Conservation (phyloP, 2,888 invertebrate genomes). For the Caenorhabditis wallacei region DNA sequence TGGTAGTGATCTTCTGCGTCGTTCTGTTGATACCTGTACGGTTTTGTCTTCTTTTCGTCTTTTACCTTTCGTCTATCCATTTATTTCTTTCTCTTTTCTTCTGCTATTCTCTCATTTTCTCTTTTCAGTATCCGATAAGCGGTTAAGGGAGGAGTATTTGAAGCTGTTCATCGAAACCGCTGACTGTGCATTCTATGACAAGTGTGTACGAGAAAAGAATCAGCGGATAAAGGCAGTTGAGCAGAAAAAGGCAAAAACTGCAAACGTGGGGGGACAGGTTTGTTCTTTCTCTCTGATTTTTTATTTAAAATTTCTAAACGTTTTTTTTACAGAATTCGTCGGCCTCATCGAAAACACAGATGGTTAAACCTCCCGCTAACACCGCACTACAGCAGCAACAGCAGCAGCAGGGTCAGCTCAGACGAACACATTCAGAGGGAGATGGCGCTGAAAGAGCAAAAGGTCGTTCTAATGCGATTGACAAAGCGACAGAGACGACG, state of each 20-base stretch:
- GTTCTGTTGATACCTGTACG: conserved; percentile 43
- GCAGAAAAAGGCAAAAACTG: conserved; percentile 22
- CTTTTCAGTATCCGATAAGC: conserved; percentile 40
- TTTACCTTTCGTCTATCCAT: background rate
- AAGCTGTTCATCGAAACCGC: conserved; percentile 44
- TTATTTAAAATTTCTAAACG: background rate
- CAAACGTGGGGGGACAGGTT: conserved; percentile 37
- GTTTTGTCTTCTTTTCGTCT: conserved; percentile 13
- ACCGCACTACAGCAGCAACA: conserved; percentile 7
- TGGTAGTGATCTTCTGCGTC: conserved; percentile 38
- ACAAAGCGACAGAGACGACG: conserved; percentile 98
- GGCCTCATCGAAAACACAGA: conserved; percentile 10
- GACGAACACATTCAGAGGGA: conserved; percentile 63
- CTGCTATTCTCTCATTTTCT: background rate
- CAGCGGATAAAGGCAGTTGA: conserved; percentile 30
- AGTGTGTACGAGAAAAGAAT: conserved; percentile 33
- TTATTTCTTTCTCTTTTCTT: background rate
- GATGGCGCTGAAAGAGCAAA: conserved; percentile 83
- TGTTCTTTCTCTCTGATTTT: background rate
- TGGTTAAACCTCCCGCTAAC: conserved; percentile 4
- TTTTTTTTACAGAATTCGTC: conserved; percentile 28
- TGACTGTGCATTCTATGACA: conserved; percentile 48
- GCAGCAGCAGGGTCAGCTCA: conserved; percentile 39
- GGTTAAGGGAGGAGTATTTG: conserved; percentile 47
- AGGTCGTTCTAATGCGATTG: conserved; percentile 85